Base-by-base conservation (phyloP, 2,113 vertebrate genomes). In the Rhinoderma darwinii region DNA sequence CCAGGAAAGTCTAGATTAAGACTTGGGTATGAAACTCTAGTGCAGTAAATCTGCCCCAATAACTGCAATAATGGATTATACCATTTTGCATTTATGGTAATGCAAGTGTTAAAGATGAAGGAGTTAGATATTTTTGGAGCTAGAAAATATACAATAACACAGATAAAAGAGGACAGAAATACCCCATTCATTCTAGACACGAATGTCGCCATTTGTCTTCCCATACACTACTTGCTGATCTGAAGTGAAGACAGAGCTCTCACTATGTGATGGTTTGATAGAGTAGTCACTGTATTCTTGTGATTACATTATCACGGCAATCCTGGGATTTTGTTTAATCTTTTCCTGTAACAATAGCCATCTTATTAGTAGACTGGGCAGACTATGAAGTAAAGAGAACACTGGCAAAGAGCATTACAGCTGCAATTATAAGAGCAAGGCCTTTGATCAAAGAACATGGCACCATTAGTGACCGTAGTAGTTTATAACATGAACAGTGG, bases 281-380 rank as follows among this genome's bases (percentile, higher is more conserved):
- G 85, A 51, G 30, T 41, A 51, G 77, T 82, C 85, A 82, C 54
- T 87, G 76, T 73, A 59, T 87, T 73, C 66, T 79, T 73, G 25
- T 82, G 78, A 82, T 59, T 59, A 35, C 39, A 63, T 87, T 87
- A 41, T 81, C 78, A 82, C 47, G 66, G 51, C 50, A 74, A 63
- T 87, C 78, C 54, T 87, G 85, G 66, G 68, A 87, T 87, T 81
- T 61, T 87, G 63, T 82, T 87, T 82, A 82, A 87, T 87, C 78
- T 82, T 41, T 82, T 82, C 63, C 37, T 63, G n/a, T 14, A 63
- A 87, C 86, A 87, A 87, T 75, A 75, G 79, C 47, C 70, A 87
- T 44, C 61, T 82, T 87, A 87, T 87, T 63, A 63, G 68, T 20
- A 74, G 79, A 80, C 22, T 68, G 59, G 77, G 30, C 27, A 79